Percentiles rank a stretch among this genome's conserved stretches.
phyloP scores from a whole-genome alignment of 2,888 invertebrate species.

The Drosophila borealis region DNA sequence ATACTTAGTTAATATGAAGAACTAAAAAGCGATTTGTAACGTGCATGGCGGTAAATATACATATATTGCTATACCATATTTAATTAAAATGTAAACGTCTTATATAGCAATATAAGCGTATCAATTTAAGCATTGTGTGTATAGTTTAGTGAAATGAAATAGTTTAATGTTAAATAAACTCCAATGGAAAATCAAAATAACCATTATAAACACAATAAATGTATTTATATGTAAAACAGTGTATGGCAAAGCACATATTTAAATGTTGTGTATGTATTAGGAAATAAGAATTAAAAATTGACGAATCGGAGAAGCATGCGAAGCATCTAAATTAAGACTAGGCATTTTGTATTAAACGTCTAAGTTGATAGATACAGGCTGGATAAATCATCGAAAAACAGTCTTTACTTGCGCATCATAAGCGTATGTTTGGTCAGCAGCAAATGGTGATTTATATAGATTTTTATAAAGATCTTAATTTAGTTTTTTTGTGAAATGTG shows the following conservation, averaged over 20 bases:
- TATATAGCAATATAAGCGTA: slow-evolving; percentile 66
- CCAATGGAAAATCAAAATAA: slow-evolving; percentile 46
- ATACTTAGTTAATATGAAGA: slow-evolving; percentile 45
- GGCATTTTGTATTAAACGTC: slow-evolving; percentile 61
- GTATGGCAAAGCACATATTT: slow-evolving; percentile 58
- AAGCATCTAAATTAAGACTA: slow-evolving; percentile 72
- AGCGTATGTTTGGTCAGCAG: slow-evolving; percentile 57
- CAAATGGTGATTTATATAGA: slow-evolving; percentile 73
- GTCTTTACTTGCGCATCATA: slow-evolving; percentile 36
- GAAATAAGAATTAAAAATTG: slow-evolving; percentile 43
- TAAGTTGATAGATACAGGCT: slow-evolving; percentile 30
- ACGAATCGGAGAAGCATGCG: slow-evolving; percentile 58
- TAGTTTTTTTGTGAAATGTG: slow-evolving; percentile 59
- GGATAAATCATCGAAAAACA: slow-evolving; percentile 3
- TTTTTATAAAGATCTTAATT: slow-evolving; percentile 65
- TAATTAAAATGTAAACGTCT: slow-evolving; percentile 49
- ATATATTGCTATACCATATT: slow-evolving; percentile 16
- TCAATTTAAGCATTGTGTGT: slow-evolving; percentile 70
- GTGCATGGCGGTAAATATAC: slow-evolving; percentile 35
- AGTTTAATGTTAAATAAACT: slow-evolving; percentile 71
- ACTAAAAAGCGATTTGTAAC: slow-evolving; percentile 32
- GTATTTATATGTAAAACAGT: slow-evolving; percentile 38
- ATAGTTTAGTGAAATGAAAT: slow-evolving; percentile 79
- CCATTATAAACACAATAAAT: slow-evolving; percentile 33
- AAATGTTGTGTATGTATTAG: slow-evolving; percentile 66